Evolutionary conservation across 2,888 invertebrate genomes (phyloP).

Genomic region (Catocala sponsa): DNA sequence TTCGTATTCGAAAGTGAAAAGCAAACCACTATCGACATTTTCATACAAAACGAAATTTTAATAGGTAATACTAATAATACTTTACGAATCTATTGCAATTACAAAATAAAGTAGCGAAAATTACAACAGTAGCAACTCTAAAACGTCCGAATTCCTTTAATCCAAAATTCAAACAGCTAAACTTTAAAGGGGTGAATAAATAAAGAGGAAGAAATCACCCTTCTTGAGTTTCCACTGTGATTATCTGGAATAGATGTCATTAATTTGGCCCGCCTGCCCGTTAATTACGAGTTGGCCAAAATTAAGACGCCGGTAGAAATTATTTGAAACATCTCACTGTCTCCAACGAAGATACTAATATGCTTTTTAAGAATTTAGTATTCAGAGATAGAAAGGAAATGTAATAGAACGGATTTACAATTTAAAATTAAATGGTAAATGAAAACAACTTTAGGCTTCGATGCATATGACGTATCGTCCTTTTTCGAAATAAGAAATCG

Average conservation of each 20-base stretch:
- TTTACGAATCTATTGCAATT: too few relatives aligned
- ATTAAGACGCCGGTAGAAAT: slow-evolving; percentile 50
- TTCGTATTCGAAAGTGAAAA: too few relatives aligned
- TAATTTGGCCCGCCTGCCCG: slow-evolving; percentile 59
- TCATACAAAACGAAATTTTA: too few relatives aligned
- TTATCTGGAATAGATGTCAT: slow-evolving; percentile 66
- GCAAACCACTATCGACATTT: too few relatives aligned
- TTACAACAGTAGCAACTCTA: not conserved
- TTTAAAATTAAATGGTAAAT: too few relatives aligned
- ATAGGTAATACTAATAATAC: too few relatives aligned
- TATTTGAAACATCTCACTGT: slow-evolving; percentile 38
- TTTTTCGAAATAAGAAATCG: too few relatives aligned
- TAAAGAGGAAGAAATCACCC: slow-evolving; percentile 45
- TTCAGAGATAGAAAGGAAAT: not conserved
- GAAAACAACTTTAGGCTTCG: too few relatives aligned
- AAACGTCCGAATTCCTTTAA: slow-evolving; percentile 15
- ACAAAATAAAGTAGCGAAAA: too few relatives aligned
- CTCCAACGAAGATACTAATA: slow-evolving; percentile 20
- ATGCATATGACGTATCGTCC: too few relatives aligned
- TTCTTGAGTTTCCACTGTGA: slow-evolving; percentile 59
- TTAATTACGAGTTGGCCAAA: slow-evolving; percentile 61
- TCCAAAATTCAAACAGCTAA: slow-evolving; percentile 17
- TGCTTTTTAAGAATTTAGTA: slow-evolving; percentile 11
- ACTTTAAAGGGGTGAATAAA: slow-evolving; percentile 27
- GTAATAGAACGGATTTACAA: too few relatives aligned